phyloP scores from a whole-genome alignment of 2,113 vertebrate species.

The Corvus hawaiiensis region DNA sequence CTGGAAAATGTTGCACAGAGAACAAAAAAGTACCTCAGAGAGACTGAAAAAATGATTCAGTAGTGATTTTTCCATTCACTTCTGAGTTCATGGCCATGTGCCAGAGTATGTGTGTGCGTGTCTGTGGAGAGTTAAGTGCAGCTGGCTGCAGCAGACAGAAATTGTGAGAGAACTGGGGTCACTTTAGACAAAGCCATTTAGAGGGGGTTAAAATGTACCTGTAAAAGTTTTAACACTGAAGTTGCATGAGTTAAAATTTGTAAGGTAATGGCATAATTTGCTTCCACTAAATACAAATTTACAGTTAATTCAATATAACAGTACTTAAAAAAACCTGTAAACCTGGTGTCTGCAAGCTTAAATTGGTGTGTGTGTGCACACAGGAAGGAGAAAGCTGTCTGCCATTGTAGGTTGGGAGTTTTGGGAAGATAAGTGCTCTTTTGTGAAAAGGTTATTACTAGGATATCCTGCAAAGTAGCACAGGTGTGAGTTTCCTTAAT shows the following conservation, averaged over 20 bases:
- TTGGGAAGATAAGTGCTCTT: not conserved
- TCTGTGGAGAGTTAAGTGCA: not conserved
- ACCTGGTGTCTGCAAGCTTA: not conserved
- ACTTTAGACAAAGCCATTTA: not conserved
- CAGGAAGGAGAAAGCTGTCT: not conserved
- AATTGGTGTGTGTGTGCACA: not conserved
- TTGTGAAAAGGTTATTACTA: not conserved
- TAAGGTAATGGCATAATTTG: not conserved
- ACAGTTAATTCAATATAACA: not conserved
- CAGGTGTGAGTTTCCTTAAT: not conserved
- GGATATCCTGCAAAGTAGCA: not conserved
- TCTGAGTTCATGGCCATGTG: not conserved
- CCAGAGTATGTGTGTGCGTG: not conserved
- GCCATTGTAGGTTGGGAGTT: not conserved
- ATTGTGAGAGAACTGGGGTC: not conserved
- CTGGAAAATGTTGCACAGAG: not conserved
- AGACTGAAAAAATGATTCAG: conserved; percentile 1
- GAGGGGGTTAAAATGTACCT: not conserved
- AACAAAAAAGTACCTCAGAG: not conserved
- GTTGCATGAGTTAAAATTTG: not conserved
- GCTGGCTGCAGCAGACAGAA: not conserved
- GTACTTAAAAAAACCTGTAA: not conserved
- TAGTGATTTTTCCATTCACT: conserved; percentile 1
- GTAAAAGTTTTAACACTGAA: not conserved
- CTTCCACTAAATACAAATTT: not conserved